These are phyloP conservation scores for Zoanthus solanderi DNA, from an alignment of 92 coral and sea anemone species.

Conservation along the genomic window DNA sequence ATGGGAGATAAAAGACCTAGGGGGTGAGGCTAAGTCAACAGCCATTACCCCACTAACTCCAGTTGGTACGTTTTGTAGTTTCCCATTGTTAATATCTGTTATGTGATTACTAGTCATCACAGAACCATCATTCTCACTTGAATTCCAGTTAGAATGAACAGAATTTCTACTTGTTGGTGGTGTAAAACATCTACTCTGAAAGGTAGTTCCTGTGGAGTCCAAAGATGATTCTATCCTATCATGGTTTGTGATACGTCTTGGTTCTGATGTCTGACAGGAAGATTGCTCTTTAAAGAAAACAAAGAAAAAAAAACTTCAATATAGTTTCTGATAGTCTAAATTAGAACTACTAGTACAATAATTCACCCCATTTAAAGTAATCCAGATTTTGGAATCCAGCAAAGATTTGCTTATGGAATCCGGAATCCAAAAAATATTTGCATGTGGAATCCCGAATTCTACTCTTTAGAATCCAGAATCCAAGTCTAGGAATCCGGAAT, in stretches of 20 bases:
- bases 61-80: background rate
- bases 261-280: background rate
- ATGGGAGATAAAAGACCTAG: slow-evolving; percentile 5
- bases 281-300: slow-evolving; percentile 28
- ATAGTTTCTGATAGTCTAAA: no score
- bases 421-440: no score
- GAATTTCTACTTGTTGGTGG: slow-evolving; percentile 1
- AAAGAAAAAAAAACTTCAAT: background rate
- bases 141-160: slow-evolving; percentile 3
- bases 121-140: slow-evolving; percentile 4
- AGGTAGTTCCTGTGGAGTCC: background rate
- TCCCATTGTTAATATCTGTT: background rate
- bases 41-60: background rate
- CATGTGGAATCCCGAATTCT: no score
- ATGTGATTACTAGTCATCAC: background rate
- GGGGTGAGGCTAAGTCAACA: background rate
- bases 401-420: no score
- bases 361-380: no score
- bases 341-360: no score
- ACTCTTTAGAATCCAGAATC: no score
- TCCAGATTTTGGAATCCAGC: no score
- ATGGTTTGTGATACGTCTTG: background rate
- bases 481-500: no score
- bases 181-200: slow-evolving; percentile 1
- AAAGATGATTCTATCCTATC: background rate